Base-by-base conservation (phyloP, 2,113 vertebrate species). In the Pteronura brasiliensis region DNA sequence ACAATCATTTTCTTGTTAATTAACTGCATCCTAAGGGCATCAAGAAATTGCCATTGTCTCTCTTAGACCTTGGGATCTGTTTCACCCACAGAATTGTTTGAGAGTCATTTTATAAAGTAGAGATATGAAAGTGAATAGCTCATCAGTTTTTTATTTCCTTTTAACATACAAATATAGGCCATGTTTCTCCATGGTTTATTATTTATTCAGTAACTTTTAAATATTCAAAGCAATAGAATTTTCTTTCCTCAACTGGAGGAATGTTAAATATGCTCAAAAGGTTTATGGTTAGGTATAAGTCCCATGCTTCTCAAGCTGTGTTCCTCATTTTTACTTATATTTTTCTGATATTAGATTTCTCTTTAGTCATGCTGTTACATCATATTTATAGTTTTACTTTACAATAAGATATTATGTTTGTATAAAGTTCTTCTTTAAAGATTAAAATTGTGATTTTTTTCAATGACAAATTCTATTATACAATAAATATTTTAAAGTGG, bases 161-260 rank as follows among this genome's bases (percentile, higher is more conserved):
- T 71, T 88, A 83, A 57, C 18, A 15, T 92, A 88, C 15, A 29
- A 85, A 94, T 92, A 52, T 81, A 96, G 93, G 71, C 7, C 42
- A 82, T 31, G 1, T 34, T 88, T 95, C 71, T 76, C 34, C 81
- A 90, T 90, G 27, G 49, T 59, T 67, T 80, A 94, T 97, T 72
- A 96, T 85, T 97, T 80, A 97, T 97, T 98, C 34, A 97, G 21
- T 4, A 95, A 86, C 11, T 27, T 74, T 92, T 77, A 96, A 96
- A 96, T 97, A 97, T 95, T 97, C 95, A 97, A 96, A 92, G 71
- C 7, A 87, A 57, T 47, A 57, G 74, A 92, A 94, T 88, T 88
- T 93, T 90, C 15, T 20, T 88, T 65, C 29, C 4, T 88, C 7
- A 83, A 85, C 29, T 92, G 31, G 94, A 95, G 13, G 21, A 88